Evolutionary conservation across 2,113 vertebrate genomes (phyloP).

Genomic region (Nymphicus hollandicus): DNA sequence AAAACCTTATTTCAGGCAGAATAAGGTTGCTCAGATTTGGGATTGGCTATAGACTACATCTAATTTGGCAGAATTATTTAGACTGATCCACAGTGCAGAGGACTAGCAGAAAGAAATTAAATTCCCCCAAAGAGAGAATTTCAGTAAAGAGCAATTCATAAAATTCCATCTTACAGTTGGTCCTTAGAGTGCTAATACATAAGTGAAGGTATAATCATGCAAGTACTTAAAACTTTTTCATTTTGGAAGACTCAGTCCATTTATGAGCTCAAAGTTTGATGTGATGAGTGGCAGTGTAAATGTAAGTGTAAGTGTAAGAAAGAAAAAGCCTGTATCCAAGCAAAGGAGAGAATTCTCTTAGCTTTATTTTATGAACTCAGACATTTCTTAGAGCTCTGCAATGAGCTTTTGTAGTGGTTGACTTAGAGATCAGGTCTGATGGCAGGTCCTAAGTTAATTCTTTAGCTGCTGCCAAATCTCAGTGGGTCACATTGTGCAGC

Average conservation of each 20-base stretch:
- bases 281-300: neutral
- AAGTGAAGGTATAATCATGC: neutral
- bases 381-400: neutral
- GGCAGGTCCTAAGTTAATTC: neutral
- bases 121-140: neutral
- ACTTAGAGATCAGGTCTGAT: neutral
- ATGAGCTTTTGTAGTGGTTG: neutral
- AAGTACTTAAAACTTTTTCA: neutral
- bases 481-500: neutral
- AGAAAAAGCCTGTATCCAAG: neutral
- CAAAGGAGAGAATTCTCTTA: neutral
- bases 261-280: neutral
- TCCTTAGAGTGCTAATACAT: neutral
- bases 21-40: neutral
- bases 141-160: neutral
- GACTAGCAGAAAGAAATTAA: neutral
- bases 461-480: neutral
- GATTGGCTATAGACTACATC: neutral
- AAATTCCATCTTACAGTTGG: neutral
- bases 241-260: neutral
- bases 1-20: neutral
- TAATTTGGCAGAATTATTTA: neutral
- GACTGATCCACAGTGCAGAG: neutral
- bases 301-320: neutral
- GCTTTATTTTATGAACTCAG: neutral